Evolutionary conservation across 2,888 invertebrate genomes (phyloP), one percentile per base, ranked within the genome.

Genomic region (Gymnoscelis rufifasciata): DNA sequence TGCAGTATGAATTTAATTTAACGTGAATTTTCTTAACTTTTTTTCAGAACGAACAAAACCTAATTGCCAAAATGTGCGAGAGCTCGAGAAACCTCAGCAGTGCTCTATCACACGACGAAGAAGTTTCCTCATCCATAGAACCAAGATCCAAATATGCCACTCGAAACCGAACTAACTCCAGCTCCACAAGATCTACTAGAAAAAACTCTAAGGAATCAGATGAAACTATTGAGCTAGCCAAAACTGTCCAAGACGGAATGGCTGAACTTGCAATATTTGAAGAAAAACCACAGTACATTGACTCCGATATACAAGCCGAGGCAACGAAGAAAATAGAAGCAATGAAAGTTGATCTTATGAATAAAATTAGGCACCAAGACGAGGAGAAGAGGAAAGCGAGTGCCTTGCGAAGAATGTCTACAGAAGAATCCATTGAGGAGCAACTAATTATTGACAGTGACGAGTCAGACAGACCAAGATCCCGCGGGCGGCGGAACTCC

Each of bases 161-260:
- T 5, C n/a, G 77, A 13, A 82, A 78, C 39, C 66, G 80, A 14
- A 70, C 72, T 2, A 79, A 67, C 44, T 80, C 81, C 1, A 75
- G 62, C 7, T 71, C 77, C 36, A 73, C 72, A 1, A 65, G 74
- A 10, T 76, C 78, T 5, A 83, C 80, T 0, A 71, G 78, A 49
- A 81, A 79, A 43, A 70, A 54, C 44, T 81, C 80, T 1, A 86
- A 80, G 62, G 64, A 64, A 2, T 72, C 80, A 1, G 89, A 83
- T n/a, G 83, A 84, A 10, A 77, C 90, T 5, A 70, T 79, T 30
- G 88, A 89, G 37, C 74, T 91, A 7, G 87, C 89, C 0, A 90
- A 90, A 68, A 88, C 83, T 11, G 89, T 91, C 0, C 90, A 89
- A 74, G 89, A 90, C 29, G 88, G 91, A 14, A 84, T 90, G 74